Evolutionary conservation across 2,797 vertebrate species (phyloP).

Genomic region (Choloepus didactylus): DNA sequence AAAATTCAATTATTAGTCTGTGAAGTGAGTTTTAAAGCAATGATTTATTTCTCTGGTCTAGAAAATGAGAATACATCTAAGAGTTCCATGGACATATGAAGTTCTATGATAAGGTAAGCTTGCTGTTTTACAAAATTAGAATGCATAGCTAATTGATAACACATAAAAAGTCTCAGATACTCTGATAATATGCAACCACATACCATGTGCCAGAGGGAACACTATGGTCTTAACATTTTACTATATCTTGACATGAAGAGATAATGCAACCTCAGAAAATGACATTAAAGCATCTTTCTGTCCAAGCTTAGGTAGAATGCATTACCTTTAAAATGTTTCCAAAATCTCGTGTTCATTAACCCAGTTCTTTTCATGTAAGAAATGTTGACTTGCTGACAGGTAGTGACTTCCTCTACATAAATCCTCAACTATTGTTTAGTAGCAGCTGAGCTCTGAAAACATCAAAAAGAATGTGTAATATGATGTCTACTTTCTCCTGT

Average conservation of each 20-base stretch:
- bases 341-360: background rate
- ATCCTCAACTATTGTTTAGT: background rate
- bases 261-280: background rate
- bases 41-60: background rate
- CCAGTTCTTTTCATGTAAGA: background rate
- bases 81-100: background rate
- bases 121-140: background rate
- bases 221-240: background rate
- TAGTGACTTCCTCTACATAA: background rate
- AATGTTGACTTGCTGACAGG: constrained; percentile 16
- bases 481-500: background rate
- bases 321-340: constrained; percentile 20
- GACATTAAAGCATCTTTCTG: background rate
- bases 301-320: background rate
- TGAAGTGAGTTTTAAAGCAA: constrained; percentile 24
- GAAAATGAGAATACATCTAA: background rate
- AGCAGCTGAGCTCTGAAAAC: background rate
- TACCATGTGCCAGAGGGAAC: background rate
- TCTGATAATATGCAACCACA: background rate
- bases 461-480: background rate
- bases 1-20: constrained; percentile 36
- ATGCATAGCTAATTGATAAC: background rate
- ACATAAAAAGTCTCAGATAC: background rate
- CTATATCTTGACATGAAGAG: background rate
- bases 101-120: background rate